phyloP scores from a whole-genome alignment of 2,113 vertebrate species.

The Psophia crepitans region DNA sequence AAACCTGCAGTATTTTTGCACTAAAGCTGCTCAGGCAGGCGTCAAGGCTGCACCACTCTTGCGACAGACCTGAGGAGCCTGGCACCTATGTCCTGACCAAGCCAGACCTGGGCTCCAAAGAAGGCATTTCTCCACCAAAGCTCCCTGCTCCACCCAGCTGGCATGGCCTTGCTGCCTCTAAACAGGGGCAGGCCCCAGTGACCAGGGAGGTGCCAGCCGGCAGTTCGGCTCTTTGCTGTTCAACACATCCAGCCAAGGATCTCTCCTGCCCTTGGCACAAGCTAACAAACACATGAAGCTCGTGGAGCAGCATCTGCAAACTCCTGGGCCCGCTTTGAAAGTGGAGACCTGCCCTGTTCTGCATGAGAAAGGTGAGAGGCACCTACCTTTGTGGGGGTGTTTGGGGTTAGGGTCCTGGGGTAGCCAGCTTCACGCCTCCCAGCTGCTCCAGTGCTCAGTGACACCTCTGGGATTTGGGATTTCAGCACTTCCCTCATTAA shows the following conservation, averaged over 20 bases:
- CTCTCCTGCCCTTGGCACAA: not conserved
- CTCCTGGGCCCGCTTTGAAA: not conserved
- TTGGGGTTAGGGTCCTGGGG: not conserved
- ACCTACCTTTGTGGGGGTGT: not conserved
- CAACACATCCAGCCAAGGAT: accelerated
- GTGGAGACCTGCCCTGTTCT: not conserved
- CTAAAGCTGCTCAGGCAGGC: not conserved
- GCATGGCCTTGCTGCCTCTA: accelerated
- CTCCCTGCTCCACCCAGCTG: not conserved
- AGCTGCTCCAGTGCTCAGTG: not conserved
- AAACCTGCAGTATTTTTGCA: not conserved
- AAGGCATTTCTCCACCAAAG: not conserved
- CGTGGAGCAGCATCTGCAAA: not conserved
- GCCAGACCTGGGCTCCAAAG: not conserved
- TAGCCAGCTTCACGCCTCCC: not conserved
- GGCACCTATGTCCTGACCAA: not conserved
- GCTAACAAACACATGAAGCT: not conserved
- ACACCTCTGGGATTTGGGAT: not conserved
- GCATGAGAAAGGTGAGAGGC: not conserved
- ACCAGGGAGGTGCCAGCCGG: not conserved
- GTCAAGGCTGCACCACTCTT: not conserved
- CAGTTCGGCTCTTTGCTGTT: accelerated
- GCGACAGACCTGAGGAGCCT: not conserved
- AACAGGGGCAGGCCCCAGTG: not conserved
- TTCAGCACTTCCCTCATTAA: not conserved